Conservation (phyloP, 2,888 invertebrate genomes). For the Carcina quercana region DNA sequence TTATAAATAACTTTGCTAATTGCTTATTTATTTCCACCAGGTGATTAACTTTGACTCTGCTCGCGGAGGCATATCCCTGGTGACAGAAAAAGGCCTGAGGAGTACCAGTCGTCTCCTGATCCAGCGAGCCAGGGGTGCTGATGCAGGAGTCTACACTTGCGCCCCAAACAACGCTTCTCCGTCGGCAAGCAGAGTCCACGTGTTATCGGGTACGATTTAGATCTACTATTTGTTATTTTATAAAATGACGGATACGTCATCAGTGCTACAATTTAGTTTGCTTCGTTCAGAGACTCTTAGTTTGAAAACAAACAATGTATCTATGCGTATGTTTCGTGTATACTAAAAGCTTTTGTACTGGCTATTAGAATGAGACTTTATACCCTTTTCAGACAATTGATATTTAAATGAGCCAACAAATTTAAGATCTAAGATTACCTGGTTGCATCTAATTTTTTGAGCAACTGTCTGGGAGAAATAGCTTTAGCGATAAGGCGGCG, state of each 20-base stretch:
- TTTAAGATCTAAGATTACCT: too few relatives aligned
- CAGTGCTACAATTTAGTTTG: not conserved
- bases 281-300: not conserved
- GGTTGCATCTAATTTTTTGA: too few relatives aligned
- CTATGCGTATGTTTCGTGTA: too few relatives aligned
- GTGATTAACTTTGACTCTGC: slow-evolving; percentile 93
- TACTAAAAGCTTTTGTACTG: too few relatives aligned
- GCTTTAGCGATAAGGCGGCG: too few relatives aligned
- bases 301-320: not conserved
- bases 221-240: too few relatives aligned
- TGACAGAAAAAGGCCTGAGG: slow-evolving; percentile 88
- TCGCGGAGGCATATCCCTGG: slow-evolving; percentile 90
- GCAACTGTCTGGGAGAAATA: too few relatives aligned
- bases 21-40: slow-evolving; percentile 43
- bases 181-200: slow-evolving; percentile 86
- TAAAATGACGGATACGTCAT: not conserved
- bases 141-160: slow-evolving; percentile 91
- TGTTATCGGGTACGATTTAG: slow-evolving; percentile 82
- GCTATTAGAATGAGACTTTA: too few relatives aligned
- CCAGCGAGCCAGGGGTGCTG: slow-evolving; percentile 84
- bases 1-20: too few relatives aligned
- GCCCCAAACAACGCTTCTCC: slow-evolving; percentile 89
- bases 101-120: slow-evolving; percentile 89
- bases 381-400: too few relatives aligned
- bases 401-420: too few relatives aligned